Evolutionary conservation across 2,797 vertebrate species (phyloP).

Genomic region (Lagodon rhomboides): DNA sequence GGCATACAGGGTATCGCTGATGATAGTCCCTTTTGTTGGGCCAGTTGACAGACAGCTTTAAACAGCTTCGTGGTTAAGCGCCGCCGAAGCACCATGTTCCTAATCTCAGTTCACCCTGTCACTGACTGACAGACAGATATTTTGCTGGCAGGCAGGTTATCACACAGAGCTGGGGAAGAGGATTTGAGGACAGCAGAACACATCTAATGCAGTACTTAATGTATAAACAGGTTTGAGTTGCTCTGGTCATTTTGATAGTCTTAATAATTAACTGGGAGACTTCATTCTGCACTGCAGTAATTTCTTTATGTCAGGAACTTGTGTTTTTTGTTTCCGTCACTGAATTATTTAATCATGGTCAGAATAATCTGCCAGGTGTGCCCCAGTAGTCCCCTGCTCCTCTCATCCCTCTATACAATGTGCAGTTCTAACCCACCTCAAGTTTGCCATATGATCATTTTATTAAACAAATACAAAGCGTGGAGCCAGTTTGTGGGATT

Average conservation of each 20-base stretch:
- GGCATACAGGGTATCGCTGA: neutral
- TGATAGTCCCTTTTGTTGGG: conserved; percentile 10
- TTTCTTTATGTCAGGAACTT: neutral
- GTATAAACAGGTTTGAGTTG: neutral
- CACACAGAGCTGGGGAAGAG: conserved; percentile 12
- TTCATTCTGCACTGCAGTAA: neutral
- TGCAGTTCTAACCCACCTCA: neutral
- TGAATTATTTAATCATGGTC: neutral
- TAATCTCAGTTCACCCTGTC: conserved; percentile 4
- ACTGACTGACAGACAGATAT: neutral
- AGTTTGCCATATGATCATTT: neutral
- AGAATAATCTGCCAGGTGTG: neutral
- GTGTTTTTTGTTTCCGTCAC: neutral
- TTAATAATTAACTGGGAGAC: neutral
- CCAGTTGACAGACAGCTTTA: conserved; percentile 19
- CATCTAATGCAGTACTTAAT: neutral
- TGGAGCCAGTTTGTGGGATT: too few relatives aligned
- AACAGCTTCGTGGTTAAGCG: conserved; percentile 16
- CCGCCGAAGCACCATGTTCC: conserved; percentile 22
- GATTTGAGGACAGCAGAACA: neutral
- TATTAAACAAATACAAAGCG: neutral
- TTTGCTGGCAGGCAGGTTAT: conserved; percentile 12
- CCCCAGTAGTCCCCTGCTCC: neutral
- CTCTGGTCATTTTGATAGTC: neutral
- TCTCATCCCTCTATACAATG: neutral